These are phyloP conservation scores for Siniperca obscura DNA, from an alignment of 2,797 vertebrate species.

Conservation along the genomic window DNA sequence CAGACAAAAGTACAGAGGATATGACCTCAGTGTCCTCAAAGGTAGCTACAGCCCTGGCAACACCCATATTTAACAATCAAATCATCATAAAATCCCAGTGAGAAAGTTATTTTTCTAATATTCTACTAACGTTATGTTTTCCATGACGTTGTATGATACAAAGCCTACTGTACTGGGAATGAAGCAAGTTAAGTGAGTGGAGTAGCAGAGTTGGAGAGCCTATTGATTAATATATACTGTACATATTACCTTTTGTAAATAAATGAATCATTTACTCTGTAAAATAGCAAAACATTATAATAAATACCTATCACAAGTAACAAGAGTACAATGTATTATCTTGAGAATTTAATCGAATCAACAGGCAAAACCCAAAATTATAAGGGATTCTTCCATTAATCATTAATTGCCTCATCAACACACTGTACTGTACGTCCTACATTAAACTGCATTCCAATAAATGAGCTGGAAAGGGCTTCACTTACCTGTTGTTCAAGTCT, in stretches of 20 bases:
- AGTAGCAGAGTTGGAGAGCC: not conserved
- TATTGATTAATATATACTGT: not conserved
- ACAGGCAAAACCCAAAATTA: not conserved
- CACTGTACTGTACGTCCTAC: not conserved
- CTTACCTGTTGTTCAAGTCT: constrained; percentile 86
- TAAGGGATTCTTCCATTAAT: not conserved
- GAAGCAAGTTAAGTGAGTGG: not conserved
- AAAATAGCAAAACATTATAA: not conserved
- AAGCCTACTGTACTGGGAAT: not conserved
- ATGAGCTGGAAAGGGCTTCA: not conserved
- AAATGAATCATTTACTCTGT: not conserved
- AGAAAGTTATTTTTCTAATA: not conserved
- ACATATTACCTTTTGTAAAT: too few relatives aligned
- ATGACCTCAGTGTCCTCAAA: not conserved
- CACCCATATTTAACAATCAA: not conserved
- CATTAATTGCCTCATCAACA: not conserved
- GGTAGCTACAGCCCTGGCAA: not conserved
- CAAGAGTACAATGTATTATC: not conserved
- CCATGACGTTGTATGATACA: not conserved
- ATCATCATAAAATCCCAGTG: not conserved
- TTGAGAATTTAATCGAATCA: not conserved
- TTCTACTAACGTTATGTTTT: not conserved
- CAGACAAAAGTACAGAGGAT: not conserved
- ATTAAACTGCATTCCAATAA: not conserved
- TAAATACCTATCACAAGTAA: not conserved